Conservation (phyloP, 2,113 vertebrate genomes). For the Geococcyx californianus region DNA sequence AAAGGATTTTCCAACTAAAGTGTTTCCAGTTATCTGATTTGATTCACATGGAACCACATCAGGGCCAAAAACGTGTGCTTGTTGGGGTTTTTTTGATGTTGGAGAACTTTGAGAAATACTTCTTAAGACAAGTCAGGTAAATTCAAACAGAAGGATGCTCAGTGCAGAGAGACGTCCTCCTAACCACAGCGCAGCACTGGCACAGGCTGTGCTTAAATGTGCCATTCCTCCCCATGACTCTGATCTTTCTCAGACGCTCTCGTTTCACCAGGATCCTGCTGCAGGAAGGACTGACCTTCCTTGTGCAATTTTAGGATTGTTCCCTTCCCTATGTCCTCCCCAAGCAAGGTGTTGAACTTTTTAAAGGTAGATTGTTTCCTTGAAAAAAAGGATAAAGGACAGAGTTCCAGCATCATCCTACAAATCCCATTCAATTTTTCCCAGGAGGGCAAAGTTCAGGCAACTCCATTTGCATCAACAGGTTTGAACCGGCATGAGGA, state of each 20-base stretch:
- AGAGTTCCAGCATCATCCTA: background rate
- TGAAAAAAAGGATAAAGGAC: background rate
- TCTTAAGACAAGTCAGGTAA: constrained; percentile 39
- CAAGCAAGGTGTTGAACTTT: background rate
- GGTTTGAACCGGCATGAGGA: background rate
- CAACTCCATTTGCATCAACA: constrained; percentile 3
- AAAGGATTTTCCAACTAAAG: constrained; percentile 36
- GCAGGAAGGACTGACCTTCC: background rate
- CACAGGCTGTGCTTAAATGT: background rate
- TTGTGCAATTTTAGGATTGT: background rate
- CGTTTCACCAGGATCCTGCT: background rate
- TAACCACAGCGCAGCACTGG: background rate
- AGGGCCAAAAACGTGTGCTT: constrained; percentile 16
- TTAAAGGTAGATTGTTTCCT: background rate
- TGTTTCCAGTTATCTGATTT: constrained; percentile 58
- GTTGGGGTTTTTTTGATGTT: background rate
- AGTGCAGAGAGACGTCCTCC: background rate
- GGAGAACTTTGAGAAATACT: background rate
- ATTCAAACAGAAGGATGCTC: background rate
- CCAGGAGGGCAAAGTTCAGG: background rate
- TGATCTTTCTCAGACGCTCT: background rate
- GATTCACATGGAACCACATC: constrained; percentile 17
- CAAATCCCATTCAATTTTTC: background rate
- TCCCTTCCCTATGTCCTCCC: background rate
- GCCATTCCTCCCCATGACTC: background rate